Percentiles rank a stretch among this genome's conserved stretches.
phyloP scores from a whole-genome alignment of 2,113 vertebrate genomes.

The Chaetops frenatus region DNA sequence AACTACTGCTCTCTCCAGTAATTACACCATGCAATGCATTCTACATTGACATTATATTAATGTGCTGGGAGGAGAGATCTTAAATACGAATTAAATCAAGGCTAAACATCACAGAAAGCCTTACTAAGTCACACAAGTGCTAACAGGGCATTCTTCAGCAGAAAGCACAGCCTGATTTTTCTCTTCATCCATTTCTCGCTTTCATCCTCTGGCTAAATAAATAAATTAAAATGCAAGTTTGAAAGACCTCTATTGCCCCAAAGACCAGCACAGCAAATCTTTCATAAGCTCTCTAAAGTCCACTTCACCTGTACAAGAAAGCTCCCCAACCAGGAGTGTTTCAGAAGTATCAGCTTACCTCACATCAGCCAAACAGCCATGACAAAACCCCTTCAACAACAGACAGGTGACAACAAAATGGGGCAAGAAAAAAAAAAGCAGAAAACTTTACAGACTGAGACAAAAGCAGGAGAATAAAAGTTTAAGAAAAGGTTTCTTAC shows the following conservation, averaged over 20 bases:
- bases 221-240: neutral
- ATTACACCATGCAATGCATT: constrained; percentile 56
- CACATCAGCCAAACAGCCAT: neutral
- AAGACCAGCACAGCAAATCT: neutral
- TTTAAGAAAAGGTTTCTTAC: constrained; percentile 58
- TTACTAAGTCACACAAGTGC: neutral
- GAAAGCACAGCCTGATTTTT: neutral
- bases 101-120: constrained; percentile 49
- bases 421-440: constrained; percentile 18
- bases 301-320: constrained; percentile 19
- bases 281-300: neutral
- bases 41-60: constrained; percentile 65
- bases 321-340: neutral
- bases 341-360: neutral
- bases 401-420: neutral
- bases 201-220: constrained; percentile 26
- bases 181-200: neutral
- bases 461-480: constrained; percentile 49
- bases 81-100: constrained; percentile 63
- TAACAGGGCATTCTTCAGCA: constrained; percentile 25
- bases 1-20: constrained; percentile 60
- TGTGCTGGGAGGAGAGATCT: constrained; percentile 57
- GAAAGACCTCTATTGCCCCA: neutral
- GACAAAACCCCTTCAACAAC: neutral
- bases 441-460: constrained; percentile 57